phyloP scores from a whole-genome alignment of 2,113 vertebrate species.

The Pluvianellus socialis region DNA sequence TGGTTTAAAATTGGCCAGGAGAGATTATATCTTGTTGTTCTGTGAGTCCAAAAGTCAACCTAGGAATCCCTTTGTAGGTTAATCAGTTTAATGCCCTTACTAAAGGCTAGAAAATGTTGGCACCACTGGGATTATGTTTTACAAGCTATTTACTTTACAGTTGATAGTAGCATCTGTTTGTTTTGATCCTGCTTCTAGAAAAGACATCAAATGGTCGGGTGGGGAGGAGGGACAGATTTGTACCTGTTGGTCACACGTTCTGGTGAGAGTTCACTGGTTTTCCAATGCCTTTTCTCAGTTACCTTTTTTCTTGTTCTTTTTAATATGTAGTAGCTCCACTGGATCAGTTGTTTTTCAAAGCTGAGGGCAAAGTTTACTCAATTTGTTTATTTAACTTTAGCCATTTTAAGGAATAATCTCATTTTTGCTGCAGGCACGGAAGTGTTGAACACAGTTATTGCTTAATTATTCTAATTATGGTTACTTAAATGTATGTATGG shows the following conservation, averaged over 20 bases:
- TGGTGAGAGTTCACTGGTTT: neutral
- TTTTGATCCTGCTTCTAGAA: neutral
- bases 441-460: neutral
- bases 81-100: neutral
- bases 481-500: neutral
- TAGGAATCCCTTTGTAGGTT: neutral
- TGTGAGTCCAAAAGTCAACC: slow-evolving; percentile 17
- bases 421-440: neutral
- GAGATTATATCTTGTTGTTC: neutral
- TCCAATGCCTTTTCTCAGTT: neutral
- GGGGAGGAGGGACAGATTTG: neutral
- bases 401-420: neutral
- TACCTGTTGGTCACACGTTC: neutral
- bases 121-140: neutral
- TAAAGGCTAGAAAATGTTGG: neutral
- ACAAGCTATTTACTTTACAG: neutral
- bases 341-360: neutral
- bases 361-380: slow-evolving; percentile 28
- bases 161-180: slow-evolving; percentile 10
- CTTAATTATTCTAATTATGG: slow-evolving; percentile 12
- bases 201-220: neutral
- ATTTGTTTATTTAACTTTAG: slow-evolving; percentile 29
- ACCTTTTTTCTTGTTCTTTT: neutral
- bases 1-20: neutral
- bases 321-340: neutral